Base-by-base conservation (phyloP, 2,888 invertebrate genomes). In the Yponomeuta malinellus region DNA sequence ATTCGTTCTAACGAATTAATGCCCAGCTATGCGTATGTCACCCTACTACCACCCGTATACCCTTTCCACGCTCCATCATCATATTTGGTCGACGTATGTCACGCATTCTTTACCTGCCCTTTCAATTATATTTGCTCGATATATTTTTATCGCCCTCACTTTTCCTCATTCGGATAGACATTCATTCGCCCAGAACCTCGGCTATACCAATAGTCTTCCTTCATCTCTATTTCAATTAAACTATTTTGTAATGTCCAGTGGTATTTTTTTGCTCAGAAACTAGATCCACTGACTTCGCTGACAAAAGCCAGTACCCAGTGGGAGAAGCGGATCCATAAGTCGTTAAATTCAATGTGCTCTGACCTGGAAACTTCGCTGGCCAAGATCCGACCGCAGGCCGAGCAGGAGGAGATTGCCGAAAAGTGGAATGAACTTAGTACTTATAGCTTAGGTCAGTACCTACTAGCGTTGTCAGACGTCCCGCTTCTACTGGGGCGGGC, bases 351-450 rank as follows among this genome's bases (percentile, higher is more conserved):
- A 1, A 98, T 98, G 97, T 97, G 98, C 78, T 95, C 95, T 66
- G 98, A 99, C 87, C 90, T 98, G 68, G 96, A 96, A 79, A 96
- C 97, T 67, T 96, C 97, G 8, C 86, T 98, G 73, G 96, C 97
- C 1, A 95, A 96, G 82, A 92, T 96, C 74, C 92, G 98, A 74
- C 91, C 94, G 10, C 94, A 94, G 59, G 93, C 93, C 66, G 98
- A 98, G 81, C 95, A 95, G 72, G 97, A 97, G 75, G 97, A 98
- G 78, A 89, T 98, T 52, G 81, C 94, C 8, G 95, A 95, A 63
- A 97, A 97, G 83, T 98, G 98, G 98, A 96, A 96, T 75, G 98
- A 98, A 89, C 93, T 98, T 71, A 98, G 98, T 83, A 97, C 97
- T 74, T 98, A 96, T 82, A 96, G 94, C 80, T 95, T 97, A 86